Evolutionary conservation across 2,888 invertebrate genomes (phyloP), one percentile per base, ranked within the genome.

Genomic region (Dioctria linearis): DNA sequence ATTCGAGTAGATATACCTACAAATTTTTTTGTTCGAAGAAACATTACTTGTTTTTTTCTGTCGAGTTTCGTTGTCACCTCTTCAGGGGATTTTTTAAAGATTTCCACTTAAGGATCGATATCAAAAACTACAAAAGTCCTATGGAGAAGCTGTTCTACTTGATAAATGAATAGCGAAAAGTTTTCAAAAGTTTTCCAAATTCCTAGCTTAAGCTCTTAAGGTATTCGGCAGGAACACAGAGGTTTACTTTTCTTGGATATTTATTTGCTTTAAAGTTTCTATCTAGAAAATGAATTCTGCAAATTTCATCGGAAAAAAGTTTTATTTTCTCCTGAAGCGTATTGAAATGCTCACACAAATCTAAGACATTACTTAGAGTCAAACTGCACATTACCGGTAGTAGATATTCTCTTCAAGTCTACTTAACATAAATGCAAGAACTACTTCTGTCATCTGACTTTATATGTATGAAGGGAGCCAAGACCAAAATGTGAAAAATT

Each of bases 121-220:
- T 40, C 76, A 63, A 61, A 63, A 63, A 76, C 63, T 76, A 63
- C 76, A 76, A 76, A 76, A 76, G 76, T 76, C 63, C 39, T 43
- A 63, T 49, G 76, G 73, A 76, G 39, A 46, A 39, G 76, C 76
- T 76, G 76, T 63, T 63, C 63, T 63, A 11, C 49, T 76, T 76
- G 76, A 76, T 76, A 76, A 76, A 76, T 76, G 76, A 76, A 76
- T 63, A 76, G 76, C 61, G 76, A 37, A 63, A 76, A 76, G 63
- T 76, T 76, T 76, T n/a, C 43, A 49, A 76, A 76, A 76, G 76
- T 76, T 76, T 63, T 63, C 63, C 63, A 49, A 63, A 61, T 46
- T 76, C 76, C 37, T 37, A 49, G 76, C 63, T 76, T 46, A 61
- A 63, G 63, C 57, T 59, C 42, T 59, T 37, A 76, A 46, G 63